Evolutionary conservation across 1,140 invertebrate genomes (phyloP), one percentile per base, ranked within the genome.

Genomic region (Leptopilina boulardi): DNA sequence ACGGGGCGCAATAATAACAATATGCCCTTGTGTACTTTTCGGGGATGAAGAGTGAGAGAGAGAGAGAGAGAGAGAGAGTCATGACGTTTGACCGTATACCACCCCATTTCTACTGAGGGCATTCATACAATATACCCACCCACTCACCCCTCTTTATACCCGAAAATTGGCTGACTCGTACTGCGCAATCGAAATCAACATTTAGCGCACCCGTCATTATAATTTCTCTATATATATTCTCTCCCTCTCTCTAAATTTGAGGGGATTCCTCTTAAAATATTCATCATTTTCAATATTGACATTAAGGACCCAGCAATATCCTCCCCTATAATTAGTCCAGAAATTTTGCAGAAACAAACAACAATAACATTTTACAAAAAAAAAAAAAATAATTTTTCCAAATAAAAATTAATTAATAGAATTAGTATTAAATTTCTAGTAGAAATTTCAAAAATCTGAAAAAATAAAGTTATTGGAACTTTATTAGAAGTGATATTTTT

Each of bases 171-270:
- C 78, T 78, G 77, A 73, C 75, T 77, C 76, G 74, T 78, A 78
- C 72, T 81, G 79, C 82, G 82, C 82, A 81, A 83, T 83, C 77
- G 79, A 77, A 77, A 75, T 70, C 81, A 70, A 77, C 81, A 78
- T 79, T 78, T 73, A 73, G 77, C 81, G 75, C 79, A 78, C 78
- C 76, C 77, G 79, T 83, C 82, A 83, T 83, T 83, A 83, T 79
- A 83, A 83, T 83, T 83, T 83, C 82, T 77, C 79, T 38, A 6
- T 6, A 6, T 9, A 38, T 0, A 77, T 78, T 82, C 81, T 76
- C 78, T 80, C 78, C 78, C 78, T 54, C 26, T 30, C 23, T 66
- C 47, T 66, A 6, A 15, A 26, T 15, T 30, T 66, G 15, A 66
- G 26, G 15, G 59, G 26, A n/a, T 66, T 66, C 21, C 59, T 30